Percentiles rank a stretch among this genome's conserved stretches.
These are phyloP conservation scores for Orthosia gracilis DNA, from an alignment of 2,888 invertebrate species.

Conservation along the genomic window DNA sequence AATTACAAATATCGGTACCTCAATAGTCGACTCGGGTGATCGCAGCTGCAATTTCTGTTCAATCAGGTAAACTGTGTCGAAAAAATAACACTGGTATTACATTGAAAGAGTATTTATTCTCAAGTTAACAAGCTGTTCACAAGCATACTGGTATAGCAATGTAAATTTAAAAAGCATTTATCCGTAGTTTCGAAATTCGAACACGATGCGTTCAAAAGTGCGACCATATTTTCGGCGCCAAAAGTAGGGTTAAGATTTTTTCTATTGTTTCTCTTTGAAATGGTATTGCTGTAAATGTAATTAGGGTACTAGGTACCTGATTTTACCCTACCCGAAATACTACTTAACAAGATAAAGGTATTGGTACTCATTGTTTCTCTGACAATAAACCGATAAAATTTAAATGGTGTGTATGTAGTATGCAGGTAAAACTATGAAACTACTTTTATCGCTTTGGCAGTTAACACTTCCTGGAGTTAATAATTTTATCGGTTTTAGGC, in stretches of 20 bases:
- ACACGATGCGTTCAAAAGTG: constrained; percentile 4
- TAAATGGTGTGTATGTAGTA: neutral
- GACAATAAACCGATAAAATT: neutral
- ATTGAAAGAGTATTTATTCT: constrained; percentile 1
- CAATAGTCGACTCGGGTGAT: constrained; percentile 18
- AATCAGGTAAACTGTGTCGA: constrained; percentile 44
- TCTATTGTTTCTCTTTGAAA: neutral
- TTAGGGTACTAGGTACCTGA: neutral
- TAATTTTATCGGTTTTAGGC: constrained; percentile 26
- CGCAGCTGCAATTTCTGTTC: constrained; percentile 62
- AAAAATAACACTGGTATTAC: constrained; percentile 24
- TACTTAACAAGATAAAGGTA: constrained; percentile 5
- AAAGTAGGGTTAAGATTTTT: neutral
- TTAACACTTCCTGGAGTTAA: constrained; percentile 18
- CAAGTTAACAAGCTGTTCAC: neutral
- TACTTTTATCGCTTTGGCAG: neutral
- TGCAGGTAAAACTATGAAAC: neutral
- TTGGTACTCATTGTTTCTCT: neutral
- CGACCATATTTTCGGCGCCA: neutral
- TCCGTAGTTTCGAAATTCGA: constrained; percentile 4
- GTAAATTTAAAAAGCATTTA: neutral
- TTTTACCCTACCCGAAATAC: constrained; percentile 3
- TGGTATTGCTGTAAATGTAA: neutral
- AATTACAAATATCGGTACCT: constrained; percentile 61
- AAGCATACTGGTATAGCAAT: neutral